phyloP scores from a whole-genome alignment of 53 echinoderm and acorn worm genomes.

The Henricia sp. region DNA sequence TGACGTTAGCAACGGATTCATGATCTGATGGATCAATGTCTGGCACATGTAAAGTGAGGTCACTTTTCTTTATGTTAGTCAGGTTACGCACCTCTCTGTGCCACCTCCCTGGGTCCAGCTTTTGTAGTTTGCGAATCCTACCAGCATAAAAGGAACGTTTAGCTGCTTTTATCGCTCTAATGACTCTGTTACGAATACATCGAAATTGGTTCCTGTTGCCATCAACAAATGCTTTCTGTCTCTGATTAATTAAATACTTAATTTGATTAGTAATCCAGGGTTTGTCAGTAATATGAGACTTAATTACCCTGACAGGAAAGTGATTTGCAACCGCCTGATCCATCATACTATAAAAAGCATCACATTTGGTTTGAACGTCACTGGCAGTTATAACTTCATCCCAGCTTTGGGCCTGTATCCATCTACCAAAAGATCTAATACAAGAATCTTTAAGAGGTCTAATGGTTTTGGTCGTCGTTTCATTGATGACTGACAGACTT shows the following conservation, averaged over 20 bases:
- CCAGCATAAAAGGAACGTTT: conserved; percentile 23
- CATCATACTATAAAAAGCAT: conserved; percentile 2
- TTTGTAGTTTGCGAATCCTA: conserved; percentile 21
- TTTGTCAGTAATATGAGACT: not conserved
- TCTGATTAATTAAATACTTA: not conserved
- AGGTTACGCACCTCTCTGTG: conserved; percentile 16
- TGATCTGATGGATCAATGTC: conserved; percentile 25
- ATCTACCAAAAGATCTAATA: conserved; percentile 18
- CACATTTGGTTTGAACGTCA: not conserved
- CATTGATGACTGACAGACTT: not conserved
- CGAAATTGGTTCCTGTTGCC: not conserved
- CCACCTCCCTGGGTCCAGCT: conserved; percentile 9
- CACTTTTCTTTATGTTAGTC: conserved; percentile 24
- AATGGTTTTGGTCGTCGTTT: not conserved
- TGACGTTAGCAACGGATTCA: conserved; percentile 6
- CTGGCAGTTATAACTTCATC: not conserved
- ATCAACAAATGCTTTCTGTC: conserved; percentile 11
- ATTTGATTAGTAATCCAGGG: not conserved
- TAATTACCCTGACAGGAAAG: not conserved
- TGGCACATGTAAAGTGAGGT: conserved; percentile 2
- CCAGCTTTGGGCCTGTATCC: conserved; percentile 10
- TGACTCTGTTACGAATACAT: not conserved
- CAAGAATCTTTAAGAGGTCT: not conserved
- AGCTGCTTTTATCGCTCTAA: not conserved
- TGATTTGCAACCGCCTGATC: not conserved